Conservation (phyloP, 2,888 invertebrate species). For the Phoenoteleia sp. region DNA sequence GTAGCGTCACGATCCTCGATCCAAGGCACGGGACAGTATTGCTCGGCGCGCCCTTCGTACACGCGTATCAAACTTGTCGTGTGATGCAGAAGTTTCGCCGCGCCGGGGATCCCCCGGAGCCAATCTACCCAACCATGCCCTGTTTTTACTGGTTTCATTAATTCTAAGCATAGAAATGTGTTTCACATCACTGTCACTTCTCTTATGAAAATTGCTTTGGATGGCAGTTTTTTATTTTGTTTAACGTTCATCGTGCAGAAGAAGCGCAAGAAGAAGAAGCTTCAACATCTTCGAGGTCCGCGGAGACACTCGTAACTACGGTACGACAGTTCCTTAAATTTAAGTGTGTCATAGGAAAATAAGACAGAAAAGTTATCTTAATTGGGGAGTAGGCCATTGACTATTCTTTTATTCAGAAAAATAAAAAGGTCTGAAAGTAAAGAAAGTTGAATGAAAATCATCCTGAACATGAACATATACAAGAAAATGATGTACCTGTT, state of each 20-base stretch:
- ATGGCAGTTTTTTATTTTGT: slow-evolving; percentile 37
- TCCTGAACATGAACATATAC: too few relatives aligned
- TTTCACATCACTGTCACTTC: neutral
- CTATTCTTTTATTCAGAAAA: too few relatives aligned
- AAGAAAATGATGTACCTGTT: too few relatives aligned
- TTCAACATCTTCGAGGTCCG: neutral
- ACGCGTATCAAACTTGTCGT: slow-evolving; percentile 33
- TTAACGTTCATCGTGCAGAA: slow-evolving; percentile 14
- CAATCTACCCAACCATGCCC: neutral
- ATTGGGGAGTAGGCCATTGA: too few relatives aligned
- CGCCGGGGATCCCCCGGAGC: slow-evolving; percentile 29
- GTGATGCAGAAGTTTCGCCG: slow-evolving; percentile 45
- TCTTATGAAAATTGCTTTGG: slow-evolving; percentile 34
- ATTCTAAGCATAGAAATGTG: neutral
- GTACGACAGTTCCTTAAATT: neutral
- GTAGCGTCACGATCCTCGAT: slow-evolving; percentile 24
- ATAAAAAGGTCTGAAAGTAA: too few relatives aligned
- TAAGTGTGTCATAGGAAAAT: neutral
- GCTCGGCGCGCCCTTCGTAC: slow-evolving; percentile 54
- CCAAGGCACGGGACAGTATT: slow-evolving; percentile 46
- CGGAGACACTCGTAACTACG: neutral
- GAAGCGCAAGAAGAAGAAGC: slow-evolving; percentile 33
- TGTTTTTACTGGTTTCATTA: neutral
- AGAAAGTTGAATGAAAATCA: too few relatives aligned
- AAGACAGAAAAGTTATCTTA: too few relatives aligned